phyloP scores from a whole-genome alignment of 2,113 vertebrate species.

The Daphoenositta chrysoptera region DNA sequence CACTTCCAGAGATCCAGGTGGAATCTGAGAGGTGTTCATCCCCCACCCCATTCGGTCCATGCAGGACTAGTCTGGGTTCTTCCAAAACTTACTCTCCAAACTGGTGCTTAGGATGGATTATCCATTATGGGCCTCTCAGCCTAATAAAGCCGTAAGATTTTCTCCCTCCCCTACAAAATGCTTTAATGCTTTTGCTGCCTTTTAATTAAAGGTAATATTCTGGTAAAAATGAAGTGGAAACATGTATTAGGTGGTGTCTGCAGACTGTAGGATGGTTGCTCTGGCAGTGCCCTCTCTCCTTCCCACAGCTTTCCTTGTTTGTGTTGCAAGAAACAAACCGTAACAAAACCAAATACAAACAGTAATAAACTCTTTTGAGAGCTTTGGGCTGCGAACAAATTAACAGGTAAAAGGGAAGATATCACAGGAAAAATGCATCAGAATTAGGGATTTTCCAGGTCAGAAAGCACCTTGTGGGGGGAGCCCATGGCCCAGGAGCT shows the following conservation, averaged over 20 bases:
- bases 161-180: not conserved
- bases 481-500: not conserved
- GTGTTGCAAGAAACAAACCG: not conserved
- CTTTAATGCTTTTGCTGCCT: not conserved
- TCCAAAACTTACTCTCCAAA: not conserved
- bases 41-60: fast-evolving
- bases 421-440: not conserved
- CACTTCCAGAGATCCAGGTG: not conserved
- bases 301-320: not conserved
- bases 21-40: not conserved
- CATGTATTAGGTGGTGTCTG: not conserved
- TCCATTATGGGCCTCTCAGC: not conserved
- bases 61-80: fast-evolving
- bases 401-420: not conserved
- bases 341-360: not conserved
- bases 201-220: not conserved
- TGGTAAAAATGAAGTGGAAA: not conserved
- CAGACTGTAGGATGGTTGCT: not conserved
- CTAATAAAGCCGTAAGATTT: not conserved
- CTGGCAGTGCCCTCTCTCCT: not conserved
- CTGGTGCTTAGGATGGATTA: not conserved
- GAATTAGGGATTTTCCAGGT: not conserved
- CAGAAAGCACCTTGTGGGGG: not conserved
- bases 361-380: not conserved
- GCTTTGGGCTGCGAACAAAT: not conserved